Conservation (phyloP, 30 jellyfish, hydroid and myxozoan genomes). For the Cassiopea xamachana region DNA sequence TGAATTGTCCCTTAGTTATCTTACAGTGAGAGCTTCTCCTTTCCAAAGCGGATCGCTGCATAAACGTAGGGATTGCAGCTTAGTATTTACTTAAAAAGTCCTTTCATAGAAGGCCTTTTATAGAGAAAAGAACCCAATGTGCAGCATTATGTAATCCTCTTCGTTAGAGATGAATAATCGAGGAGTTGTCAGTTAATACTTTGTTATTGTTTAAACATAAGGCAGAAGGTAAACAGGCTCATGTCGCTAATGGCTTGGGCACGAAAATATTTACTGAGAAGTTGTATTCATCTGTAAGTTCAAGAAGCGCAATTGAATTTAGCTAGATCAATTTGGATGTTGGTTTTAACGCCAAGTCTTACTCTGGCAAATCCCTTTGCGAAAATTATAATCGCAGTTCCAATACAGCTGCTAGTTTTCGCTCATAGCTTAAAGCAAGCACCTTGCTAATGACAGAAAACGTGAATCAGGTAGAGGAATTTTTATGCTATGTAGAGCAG, state of each 20-base stretch:
- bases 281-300: background rate
- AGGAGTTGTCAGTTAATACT: background rate
- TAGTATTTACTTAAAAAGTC: no score
- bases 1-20: no score
- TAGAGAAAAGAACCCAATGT: background rate
- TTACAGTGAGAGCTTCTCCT: no score
- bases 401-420: slow-evolving; percentile 38
- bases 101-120: no score
- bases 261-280: background rate
- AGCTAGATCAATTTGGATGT: slow-evolving; percentile 21
- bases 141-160: background rate
- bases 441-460: slow-evolving; percentile 21
- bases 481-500: background rate
- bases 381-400: slow-evolving; percentile 7
- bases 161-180: background rate
- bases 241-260: background rate
- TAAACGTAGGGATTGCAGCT: no score
- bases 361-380: slow-evolving; percentile 50
- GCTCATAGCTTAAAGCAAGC: slow-evolving; percentile 9
- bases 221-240: background rate
- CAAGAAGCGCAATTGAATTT: slow-evolving; percentile 26
- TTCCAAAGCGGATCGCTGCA: no score
- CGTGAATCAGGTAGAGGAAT: background rate
- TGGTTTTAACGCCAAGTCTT: slow-evolving; percentile 8
- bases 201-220: background rate